A percentile compares a stretch with the other conserved stretches of the same genome.
Conservation (phyloP, 1,140 invertebrate species). For the Calosoma granatense region DNA sequence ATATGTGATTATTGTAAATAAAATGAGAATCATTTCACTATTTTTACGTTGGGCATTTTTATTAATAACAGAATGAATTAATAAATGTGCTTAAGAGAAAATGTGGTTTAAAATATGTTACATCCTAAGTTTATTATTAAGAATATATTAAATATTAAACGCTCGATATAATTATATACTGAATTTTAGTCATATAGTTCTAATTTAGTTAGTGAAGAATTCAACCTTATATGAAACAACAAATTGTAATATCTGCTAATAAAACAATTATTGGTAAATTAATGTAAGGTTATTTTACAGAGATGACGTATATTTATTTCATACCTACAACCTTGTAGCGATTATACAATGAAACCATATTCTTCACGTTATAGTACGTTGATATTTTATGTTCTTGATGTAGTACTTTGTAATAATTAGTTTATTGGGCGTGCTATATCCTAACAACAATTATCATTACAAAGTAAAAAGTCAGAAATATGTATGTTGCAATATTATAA, state of each 20-base stretch:
- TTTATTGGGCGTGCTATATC: too few species aligned
- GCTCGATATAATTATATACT: background rate
- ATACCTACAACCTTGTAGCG: too few species aligned
- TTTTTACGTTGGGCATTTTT: background rate
- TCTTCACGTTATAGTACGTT: too few species aligned
- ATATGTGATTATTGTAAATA: constrained; percentile 8
- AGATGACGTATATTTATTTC: too few species aligned
- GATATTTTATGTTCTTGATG: too few species aligned
- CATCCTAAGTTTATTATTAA: background rate
- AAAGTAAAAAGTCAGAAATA: too few species aligned
- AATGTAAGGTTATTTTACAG: background rate
- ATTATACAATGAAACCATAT: too few species aligned
- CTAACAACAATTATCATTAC: too few species aligned
- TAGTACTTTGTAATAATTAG: too few species aligned
- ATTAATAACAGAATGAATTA: constrained; percentile 1
- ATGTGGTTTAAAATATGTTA: too few species aligned
- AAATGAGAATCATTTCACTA: background rate
- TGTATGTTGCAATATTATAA: too few species aligned
- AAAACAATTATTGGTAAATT: background rate
- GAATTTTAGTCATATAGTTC: background rate
- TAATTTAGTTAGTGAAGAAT: constrained; percentile 5
- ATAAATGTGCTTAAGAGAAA: background rate
- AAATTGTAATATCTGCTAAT: constrained; percentile 8
- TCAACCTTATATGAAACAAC: background rate
- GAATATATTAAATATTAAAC: background rate